These are phyloP conservation scores for Euclidia mi DNA, from an alignment of 2,888 invertebrate species.

Conservation along the genomic window DNA sequence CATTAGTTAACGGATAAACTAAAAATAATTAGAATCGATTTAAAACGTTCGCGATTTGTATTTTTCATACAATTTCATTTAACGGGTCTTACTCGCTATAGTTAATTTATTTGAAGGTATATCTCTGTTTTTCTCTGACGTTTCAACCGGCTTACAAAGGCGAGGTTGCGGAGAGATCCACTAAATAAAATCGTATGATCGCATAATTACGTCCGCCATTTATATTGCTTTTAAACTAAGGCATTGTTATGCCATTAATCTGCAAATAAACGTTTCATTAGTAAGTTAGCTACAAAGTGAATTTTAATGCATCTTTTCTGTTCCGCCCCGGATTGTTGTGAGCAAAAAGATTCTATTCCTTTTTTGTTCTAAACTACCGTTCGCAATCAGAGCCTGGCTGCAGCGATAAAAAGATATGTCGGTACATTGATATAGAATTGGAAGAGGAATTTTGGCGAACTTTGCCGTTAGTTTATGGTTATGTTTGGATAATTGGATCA, in stretches of 20 bases:
- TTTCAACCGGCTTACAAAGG: no score
- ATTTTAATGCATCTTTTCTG: constrained; percentile 82
- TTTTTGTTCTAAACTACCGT: constrained; percentile 52
- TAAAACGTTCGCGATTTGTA: no score
- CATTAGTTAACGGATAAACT: no score
- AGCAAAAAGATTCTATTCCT: constrained; percentile 58
- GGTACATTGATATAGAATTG: not conserved
- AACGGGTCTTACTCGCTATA: no score
- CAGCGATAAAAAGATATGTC: constrained; percentile 21
- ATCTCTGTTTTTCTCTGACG: no score
- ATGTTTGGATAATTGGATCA: no score
- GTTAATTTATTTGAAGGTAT: no score
- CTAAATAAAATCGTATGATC: no score
- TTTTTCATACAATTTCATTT: no score
- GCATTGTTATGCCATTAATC: constrained; percentile 68
- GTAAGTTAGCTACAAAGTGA: constrained; percentile 73
- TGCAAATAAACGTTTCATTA: constrained; percentile 72
- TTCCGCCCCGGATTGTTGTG: constrained; percentile 59
- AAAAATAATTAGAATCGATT: no score
- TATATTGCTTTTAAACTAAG: constrained; percentile 26
- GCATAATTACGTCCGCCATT: not conserved
- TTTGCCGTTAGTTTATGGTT: no score
- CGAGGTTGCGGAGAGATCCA: no score
- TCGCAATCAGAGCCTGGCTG: constrained; percentile 50
- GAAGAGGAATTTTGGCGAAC: constrained; percentile 7